Conservation (phyloP, 2,888 invertebrate species). For the Malachius bipustulatus region DNA sequence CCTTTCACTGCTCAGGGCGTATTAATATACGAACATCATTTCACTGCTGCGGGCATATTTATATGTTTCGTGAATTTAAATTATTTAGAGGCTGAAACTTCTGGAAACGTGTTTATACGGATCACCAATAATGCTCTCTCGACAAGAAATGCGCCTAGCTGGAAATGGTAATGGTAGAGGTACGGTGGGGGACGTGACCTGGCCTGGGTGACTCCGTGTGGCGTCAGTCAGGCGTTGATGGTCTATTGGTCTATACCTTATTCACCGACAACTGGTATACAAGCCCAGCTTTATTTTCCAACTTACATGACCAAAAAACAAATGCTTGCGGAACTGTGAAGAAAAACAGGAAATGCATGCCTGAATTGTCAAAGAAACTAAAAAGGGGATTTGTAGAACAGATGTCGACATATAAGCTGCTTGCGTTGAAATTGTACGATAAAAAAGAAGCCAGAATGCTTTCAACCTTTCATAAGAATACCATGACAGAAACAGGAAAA, state of each 20-base stretch:
- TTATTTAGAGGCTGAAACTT: no score
- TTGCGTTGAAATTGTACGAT: slow-evolving; percentile 28
- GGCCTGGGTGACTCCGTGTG: no score
- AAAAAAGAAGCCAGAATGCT: slow-evolving; percentile 27
- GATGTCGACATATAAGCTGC: slow-evolving; percentile 11
- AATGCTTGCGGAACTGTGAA: slow-evolving; percentile 16
- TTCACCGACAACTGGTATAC: slow-evolving; percentile 24
- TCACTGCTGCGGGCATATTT: no score
- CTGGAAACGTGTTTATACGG: no score
- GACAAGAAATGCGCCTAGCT: no score
- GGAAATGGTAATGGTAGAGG: no score
- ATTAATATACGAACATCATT: no score
- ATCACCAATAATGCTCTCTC: no score
- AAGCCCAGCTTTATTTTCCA: slow-evolving; percentile 16
- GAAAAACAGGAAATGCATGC: slow-evolving; percentile 16
- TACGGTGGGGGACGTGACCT: no score
- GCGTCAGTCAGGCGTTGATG: no score
- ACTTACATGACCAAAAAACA: slow-evolving; percentile 13
- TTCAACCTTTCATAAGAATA: slow-evolving; percentile 20
- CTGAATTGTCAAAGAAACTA: slow-evolving; percentile 14
- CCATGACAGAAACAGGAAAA: slow-evolving; percentile 20
- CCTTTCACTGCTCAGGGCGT: no score
- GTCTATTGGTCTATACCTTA: slow-evolving; percentile 21
- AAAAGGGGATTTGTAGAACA: slow-evolving; percentile 14
- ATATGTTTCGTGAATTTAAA: no score